phyloP scores from a whole-genome alignment of 2,888 invertebrate species.

The Baronia brevicornis region DNA sequence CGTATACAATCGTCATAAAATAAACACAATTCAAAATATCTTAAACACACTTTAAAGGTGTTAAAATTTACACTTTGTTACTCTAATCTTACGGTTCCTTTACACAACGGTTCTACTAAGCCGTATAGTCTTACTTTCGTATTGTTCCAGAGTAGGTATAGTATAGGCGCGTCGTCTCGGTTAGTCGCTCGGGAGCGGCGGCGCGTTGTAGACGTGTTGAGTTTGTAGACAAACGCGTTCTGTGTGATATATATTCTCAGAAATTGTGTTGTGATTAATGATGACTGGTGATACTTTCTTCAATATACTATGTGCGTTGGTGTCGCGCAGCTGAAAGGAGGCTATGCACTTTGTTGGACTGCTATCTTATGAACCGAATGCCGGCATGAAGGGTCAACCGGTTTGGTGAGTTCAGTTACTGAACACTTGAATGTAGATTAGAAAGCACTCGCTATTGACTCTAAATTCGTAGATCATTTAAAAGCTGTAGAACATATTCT shows the following conservation, averaged over 20 bases:
- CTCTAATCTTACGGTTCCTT: not conserved
- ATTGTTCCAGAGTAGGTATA: not conserved
- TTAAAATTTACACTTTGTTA: constrained; percentile 1
- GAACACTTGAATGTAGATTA: constrained; percentile 37
- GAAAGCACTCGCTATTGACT: constrained; percentile 31
- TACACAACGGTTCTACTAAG: constrained; percentile 1
- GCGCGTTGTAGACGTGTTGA: constrained; percentile 14
- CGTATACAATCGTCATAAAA: constrained; percentile 29
- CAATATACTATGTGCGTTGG: constrained; percentile 41
- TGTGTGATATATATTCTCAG: constrained; percentile 33
- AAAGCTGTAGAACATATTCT: constrained; percentile 5
- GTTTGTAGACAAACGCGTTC: constrained; percentile 24
- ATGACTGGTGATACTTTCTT: constrained; percentile 62
- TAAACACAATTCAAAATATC: not conserved
- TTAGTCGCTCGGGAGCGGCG: constrained; percentile 12
- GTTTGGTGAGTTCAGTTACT: constrained; percentile 67
- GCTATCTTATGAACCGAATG: constrained; percentile 44
- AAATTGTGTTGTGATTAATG: constrained; percentile 58
- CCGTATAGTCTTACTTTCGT: constrained; percentile 6
- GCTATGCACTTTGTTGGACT: constrained; percentile 57
- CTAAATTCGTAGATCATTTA: constrained; percentile 11
- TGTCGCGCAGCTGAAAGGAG: constrained; percentile 49
- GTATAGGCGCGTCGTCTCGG: constrained; percentile 5
- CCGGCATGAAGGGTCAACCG: constrained; percentile 72
- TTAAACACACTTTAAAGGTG: not conserved